Evolutionary conservation across 1,140 invertebrate species (phyloP).

Genomic region (Cydia amplana): DNA sequence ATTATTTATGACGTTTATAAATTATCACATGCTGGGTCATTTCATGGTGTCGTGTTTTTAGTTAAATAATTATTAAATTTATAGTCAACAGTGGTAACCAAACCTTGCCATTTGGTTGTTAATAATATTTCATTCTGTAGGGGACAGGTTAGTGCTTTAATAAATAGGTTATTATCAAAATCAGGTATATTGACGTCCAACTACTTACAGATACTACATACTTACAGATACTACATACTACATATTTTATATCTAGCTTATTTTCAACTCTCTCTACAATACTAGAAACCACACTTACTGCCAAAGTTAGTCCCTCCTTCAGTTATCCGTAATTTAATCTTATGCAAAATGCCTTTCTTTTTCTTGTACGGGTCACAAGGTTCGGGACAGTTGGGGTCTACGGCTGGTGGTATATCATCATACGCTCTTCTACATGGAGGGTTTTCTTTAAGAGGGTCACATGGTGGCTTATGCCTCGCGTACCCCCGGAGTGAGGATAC

Average conservation of each 20-base stretch:
- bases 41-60: too few species aligned
- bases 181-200: too few species aligned
- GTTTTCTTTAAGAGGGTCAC: conserved; percentile 7
- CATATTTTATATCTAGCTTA: background rate
- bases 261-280: background rate
- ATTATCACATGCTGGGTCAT: too few species aligned
- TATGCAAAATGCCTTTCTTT: conserved; percentile 61
- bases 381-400: conserved; percentile 52
- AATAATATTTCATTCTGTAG: too few species aligned
- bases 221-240: too few species aligned
- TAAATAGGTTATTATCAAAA: too few species aligned
- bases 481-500: conserved; percentile 45
- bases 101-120: too few species aligned
- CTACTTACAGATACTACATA: too few species aligned
- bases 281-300: conserved; percentile 50
- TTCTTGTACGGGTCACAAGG: conserved; percentile 52
- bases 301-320: conserved; percentile 73
- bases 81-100: too few species aligned
- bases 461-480: conserved; percentile 43
- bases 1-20: too few species aligned
- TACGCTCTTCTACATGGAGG: conserved; percentile 54
- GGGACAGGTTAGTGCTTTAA: too few species aligned
- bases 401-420: conserved; percentile 54
- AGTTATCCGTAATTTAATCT: conserved; percentile 63
- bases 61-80: too few species aligned